These are phyloP conservation scores for Grammomys dolichurus DNA, from an alignment of 2,113 vertebrate genomes.

Conservation along the genomic window DNA sequence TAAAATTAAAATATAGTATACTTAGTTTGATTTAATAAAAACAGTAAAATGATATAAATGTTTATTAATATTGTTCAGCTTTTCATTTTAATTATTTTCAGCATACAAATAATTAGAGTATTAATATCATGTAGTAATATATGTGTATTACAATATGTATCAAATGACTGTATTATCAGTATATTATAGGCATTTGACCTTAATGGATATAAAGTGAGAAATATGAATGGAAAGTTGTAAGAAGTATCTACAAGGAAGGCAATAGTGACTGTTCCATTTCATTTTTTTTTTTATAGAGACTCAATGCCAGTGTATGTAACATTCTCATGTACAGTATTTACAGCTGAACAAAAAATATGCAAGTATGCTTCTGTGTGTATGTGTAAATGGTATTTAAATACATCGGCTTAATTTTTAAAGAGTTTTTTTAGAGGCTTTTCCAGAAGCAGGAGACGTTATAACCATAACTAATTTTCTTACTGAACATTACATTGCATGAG, in stretches of 20 bases:
- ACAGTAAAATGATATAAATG: background rate
- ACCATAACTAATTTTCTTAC: background rate
- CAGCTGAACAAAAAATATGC: background rate
- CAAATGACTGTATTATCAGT: background rate
- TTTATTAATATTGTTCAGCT: background rate
- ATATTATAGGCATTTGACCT: background rate
- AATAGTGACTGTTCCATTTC: background rate
- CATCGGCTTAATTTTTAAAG: background rate
- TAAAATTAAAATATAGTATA: background rate
- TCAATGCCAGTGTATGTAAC: rapidly evolving
- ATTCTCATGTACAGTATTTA: background rate
- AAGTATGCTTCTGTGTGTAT: background rate
- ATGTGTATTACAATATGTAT: background rate
- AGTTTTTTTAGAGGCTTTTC: background rate
- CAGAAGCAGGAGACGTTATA: background rate
- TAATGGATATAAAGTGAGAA: background rate
- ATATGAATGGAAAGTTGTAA: background rate
- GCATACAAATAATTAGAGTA: background rate
- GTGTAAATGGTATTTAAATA: background rate
- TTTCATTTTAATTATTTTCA: background rate
- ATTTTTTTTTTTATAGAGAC: background rate
- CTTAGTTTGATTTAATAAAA: background rate
- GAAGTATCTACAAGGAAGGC: background rate
- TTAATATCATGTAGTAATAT: background rate
- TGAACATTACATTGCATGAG: background rate